phyloP scores from a whole-genome alignment of 2,888 invertebrate species.

The Chrysopilus asiliformis region DNA sequence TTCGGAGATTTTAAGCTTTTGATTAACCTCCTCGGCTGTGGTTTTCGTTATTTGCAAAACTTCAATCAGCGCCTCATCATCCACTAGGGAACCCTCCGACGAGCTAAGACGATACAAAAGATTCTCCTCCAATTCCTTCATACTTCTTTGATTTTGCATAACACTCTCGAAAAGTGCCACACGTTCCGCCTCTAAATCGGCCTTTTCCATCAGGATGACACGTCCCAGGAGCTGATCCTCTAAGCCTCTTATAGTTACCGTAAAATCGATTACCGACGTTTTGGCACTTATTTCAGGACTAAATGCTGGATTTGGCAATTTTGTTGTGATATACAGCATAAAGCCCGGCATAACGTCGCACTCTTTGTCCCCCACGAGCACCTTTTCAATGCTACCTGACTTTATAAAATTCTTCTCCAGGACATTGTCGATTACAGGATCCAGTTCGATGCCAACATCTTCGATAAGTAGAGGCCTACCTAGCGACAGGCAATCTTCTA shows the following conservation, averaged over 20 bases:
- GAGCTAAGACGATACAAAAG: constrained; percentile 82
- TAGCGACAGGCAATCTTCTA: constrained; percentile 76
- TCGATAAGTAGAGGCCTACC: constrained; percentile 86
- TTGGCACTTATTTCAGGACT: constrained; percentile 95
- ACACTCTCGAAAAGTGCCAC: constrained; percentile 90
- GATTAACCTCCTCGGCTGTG: constrained; percentile 88
- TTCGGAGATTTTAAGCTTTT: constrained; percentile 82
- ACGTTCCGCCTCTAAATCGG: constrained; percentile 86
- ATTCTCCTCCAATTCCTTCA: constrained; percentile 92
- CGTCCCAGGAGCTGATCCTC: constrained; percentile 90
- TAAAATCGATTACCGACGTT: constrained; percentile 94
- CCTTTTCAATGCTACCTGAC: constrained; percentile 91
- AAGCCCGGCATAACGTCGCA: constrained; percentile 94
- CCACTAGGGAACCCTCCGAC: constrained; percentile 85
- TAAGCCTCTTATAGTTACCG: constrained; percentile 90
- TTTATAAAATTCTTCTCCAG: constrained; percentile 96
- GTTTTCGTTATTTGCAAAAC: constrained; percentile 76
- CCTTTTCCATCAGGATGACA: constrained; percentile 92
- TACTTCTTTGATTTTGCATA: constrained; percentile 88
- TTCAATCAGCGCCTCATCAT: constrained; percentile 87
- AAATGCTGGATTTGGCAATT: constrained; percentile 90
- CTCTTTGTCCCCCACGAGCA: constrained; percentile 89
- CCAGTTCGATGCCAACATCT: constrained; percentile 87
- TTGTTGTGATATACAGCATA: constrained; percentile 90
- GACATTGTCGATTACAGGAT: constrained; percentile 93